Percentiles rank a stretch among this genome's conserved stretches.
phyloP scores from a whole-genome alignment of 2,888 invertebrate genomes.

The Erebia ligea region DNA sequence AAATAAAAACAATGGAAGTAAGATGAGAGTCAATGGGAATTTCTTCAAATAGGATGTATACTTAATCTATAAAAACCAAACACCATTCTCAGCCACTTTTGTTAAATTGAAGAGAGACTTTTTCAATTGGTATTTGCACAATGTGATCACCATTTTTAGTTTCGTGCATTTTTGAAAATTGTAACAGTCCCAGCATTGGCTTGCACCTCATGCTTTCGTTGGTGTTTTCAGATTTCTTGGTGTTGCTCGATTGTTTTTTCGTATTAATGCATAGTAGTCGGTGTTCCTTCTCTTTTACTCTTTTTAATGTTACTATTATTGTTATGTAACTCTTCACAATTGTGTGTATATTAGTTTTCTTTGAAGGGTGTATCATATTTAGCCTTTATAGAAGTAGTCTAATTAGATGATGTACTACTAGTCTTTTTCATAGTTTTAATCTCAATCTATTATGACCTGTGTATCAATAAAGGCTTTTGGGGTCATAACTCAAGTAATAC shows the following conservation, averaged over 20 bases:
- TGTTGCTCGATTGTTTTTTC: slow-evolving; percentile 64
- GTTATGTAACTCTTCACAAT: slow-evolving; percentile 43
- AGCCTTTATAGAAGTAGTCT: neutral
- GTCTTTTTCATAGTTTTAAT: neutral
- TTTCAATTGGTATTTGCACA: slow-evolving; percentile 72
- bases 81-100: slow-evolving; percentile 42
- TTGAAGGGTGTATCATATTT: neutral
- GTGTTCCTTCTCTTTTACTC: slow-evolving; percentile 82
- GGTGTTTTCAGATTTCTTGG: slow-evolving; percentile 46
- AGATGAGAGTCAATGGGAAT: too few species aligned
- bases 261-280: slow-evolving; percentile 67
- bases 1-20: too few species aligned
- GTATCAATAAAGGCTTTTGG: neutral
- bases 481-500: neutral
- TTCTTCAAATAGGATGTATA: neutral
- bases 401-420: neutral
- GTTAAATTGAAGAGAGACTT: slow-evolving; percentile 51
- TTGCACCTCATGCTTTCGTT: slow-evolving; percentile 77
- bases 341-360: neutral
- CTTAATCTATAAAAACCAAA: slow-evolving; percentile 2
- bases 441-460: neutral
- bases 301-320: slow-evolving; percentile 48
- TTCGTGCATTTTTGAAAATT: slow-evolving; percentile 49
- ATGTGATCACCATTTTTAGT: slow-evolving; percentile 50
- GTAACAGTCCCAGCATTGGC: slow-evolving; percentile 65